These are phyloP conservation scores for Pteria penguin DNA, from an alignment of 2,888 invertebrate genomes.

Conservation along the genomic window DNA sequence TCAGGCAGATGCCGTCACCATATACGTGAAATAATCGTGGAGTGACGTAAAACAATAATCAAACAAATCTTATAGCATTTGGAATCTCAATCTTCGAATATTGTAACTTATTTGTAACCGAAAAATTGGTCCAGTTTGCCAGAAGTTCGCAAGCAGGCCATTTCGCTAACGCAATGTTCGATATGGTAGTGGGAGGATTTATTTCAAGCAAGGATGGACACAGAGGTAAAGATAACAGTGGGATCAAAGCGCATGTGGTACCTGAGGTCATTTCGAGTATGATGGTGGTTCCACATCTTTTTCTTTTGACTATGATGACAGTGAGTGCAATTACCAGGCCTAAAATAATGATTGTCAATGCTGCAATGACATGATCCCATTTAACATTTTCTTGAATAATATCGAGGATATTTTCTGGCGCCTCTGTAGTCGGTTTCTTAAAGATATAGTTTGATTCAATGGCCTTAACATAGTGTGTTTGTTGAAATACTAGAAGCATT, in stretches of 20 bases:
- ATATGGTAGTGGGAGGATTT: neutral
- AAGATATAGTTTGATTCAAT: neutral
- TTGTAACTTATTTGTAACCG: neutral
- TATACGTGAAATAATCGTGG: no score
- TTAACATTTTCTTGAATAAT: neutral
- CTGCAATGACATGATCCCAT: constrained; percentile 1
- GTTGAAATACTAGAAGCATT: neutral
- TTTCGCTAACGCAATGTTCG: neutral
- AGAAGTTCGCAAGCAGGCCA: neutral
- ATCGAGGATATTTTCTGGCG: neutral
- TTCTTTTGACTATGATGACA: neutral
- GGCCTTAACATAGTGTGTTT: neutral
- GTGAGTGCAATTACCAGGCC: neutral
- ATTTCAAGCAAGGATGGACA: constrained; percentile 15
- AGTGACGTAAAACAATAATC: no score
- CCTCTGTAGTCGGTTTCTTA: neutral
- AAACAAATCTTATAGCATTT: no score
- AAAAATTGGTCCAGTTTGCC: constrained; percentile 1
- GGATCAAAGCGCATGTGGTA: constrained; percentile 1
- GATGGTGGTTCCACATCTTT: neutral
- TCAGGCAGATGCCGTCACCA: no score
- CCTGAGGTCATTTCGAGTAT: constrained; percentile 7
- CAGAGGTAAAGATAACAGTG: constrained; percentile 3
- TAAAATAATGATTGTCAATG: neutral
- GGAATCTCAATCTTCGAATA: neutral